A percentile compares a stretch with the other conserved stretches of the same genome.
phyloP scores from a whole-genome alignment of 2,113 vertebrate genomes.

The Psilopsiagon aurifrons region DNA sequence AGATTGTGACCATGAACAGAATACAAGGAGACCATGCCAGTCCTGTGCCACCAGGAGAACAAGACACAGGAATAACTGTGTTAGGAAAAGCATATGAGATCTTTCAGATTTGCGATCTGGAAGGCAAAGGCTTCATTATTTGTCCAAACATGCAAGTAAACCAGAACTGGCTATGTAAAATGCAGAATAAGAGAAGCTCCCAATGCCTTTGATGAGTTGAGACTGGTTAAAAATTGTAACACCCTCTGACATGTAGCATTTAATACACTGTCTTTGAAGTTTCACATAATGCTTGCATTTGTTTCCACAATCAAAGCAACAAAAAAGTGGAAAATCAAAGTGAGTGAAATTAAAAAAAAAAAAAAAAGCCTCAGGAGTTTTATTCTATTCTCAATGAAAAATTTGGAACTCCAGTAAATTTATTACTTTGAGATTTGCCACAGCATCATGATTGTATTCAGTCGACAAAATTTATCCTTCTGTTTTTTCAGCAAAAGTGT shows the following conservation, averaged over 20 bases:
- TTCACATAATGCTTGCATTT: background rate
- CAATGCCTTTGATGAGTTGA: background rate
- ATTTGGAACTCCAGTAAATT: background rate
- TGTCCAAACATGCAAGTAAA: slow-evolving; percentile 90
- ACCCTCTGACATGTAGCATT: background rate
- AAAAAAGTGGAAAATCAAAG: background rate
- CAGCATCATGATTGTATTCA: background rate
- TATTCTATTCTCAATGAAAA: background rate
- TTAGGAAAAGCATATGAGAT: slow-evolving; percentile 86
- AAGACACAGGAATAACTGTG: slow-evolving; percentile 58
- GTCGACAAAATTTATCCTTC: background rate
- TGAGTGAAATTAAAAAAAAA: background rate
- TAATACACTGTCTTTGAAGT: background rate
- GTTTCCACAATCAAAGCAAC: background rate
- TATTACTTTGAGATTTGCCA: background rate
- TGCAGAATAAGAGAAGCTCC: background rate
- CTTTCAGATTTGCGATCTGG: slow-evolving; percentile 90
- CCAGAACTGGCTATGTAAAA: background rate
- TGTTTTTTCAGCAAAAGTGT: background rate
- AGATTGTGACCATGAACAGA: slow-evolving; percentile 20
- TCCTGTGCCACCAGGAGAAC: background rate
- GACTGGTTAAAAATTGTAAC: background rate
- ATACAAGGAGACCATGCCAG: background rate
- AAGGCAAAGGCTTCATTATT: slow-evolving; percentile 89
- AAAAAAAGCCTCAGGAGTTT: background rate